Conservation (phyloP, 2,113 vertebrate species). For the Equus quagga region DNA sequence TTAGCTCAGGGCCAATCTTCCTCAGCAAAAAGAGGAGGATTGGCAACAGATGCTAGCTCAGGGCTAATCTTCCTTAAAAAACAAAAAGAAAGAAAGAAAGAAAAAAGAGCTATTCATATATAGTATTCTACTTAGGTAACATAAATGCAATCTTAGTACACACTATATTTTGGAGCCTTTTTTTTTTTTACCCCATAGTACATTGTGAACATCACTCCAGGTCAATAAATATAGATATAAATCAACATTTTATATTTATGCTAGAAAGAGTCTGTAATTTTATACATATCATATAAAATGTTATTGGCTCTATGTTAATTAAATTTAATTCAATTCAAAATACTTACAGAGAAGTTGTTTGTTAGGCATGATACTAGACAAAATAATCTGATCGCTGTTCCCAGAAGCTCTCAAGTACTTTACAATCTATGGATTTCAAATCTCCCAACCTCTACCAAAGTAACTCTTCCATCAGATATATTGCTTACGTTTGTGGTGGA, state of each 20-base stretch:
- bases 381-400: neutral
- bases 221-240: constrained; percentile 31
- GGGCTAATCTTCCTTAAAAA: too few relatives aligned
- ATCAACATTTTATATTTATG: constrained; percentile 44
- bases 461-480: too few relatives aligned
- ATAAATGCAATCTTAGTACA: neutral
- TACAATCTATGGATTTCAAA: neutral
- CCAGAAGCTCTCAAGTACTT: neutral
- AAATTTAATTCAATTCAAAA: constrained; percentile 33
- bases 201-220: neutral
- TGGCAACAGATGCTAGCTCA: too few relatives aligned
- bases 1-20: too few relatives aligned
- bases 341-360: neutral
- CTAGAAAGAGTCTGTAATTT: constrained; percentile 30
- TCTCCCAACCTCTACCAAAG: neutral
- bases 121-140: neutral
- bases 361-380: neutral
- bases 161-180: neutral
- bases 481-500: too few relatives aligned
- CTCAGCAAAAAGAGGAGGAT: too few relatives aligned
- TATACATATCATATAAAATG: neutral
- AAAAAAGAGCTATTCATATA: neutral
- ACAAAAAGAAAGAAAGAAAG: too few relatives aligned
- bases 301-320: constrained; percentile 40
- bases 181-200: neutral